Evolutionary conservation across 1,140 invertebrate species (phyloP).

Genomic region (Semibalanus balanoides): DNA sequence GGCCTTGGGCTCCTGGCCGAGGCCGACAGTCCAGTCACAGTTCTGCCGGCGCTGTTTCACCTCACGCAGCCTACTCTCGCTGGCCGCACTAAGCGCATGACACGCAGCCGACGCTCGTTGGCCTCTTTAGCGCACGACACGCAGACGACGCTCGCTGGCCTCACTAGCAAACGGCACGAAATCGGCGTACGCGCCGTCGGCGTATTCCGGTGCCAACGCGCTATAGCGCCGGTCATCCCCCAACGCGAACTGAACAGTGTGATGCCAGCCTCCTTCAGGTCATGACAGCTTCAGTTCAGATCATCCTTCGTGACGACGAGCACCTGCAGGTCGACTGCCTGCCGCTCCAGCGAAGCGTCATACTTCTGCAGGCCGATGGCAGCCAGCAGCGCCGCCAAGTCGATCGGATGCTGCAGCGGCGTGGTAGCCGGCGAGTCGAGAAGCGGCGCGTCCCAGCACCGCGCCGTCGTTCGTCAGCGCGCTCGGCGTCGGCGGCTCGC

Average conservation of each 20-base stretch:
- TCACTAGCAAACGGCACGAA: slow-evolving; percentile 24
- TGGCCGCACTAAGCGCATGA: too few relatives aligned
- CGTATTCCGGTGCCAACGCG: slow-evolving; percentile 33
- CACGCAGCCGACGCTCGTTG: slow-evolving; percentile 26
- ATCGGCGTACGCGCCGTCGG: slow-evolving; percentile 34
- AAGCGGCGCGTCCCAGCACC: neutral
- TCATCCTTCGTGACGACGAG: slow-evolving; percentile 37
- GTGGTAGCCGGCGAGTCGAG: neutral
- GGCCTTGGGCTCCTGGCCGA: slow-evolving; percentile 17
- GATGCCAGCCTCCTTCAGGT: slow-evolving; percentile 37
- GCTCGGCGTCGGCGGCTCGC: neutral
- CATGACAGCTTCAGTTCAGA: too few relatives aligned
- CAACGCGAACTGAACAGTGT: slow-evolving; percentile 35
- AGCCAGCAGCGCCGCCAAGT: slow-evolving; percentile 28
- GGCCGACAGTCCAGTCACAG: slow-evolving; percentile 11
- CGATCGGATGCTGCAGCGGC: slow-evolving; percentile 17
- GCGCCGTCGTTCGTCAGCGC: neutral
- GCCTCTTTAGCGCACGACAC: slow-evolving; percentile 10
- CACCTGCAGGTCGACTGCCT: slow-evolving; percentile 36
- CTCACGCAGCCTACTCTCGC: neutral
- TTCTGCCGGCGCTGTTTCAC: neutral
- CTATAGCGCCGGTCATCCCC: slow-evolving; percentile 35
- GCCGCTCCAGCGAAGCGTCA: slow-evolving; percentile 31
- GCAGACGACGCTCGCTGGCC: neutral
- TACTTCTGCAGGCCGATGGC: slow-evolving; percentile 33